Base-by-base conservation (phyloP, 1,140 invertebrate species). In the Drosophila sturtevanti region DNA sequence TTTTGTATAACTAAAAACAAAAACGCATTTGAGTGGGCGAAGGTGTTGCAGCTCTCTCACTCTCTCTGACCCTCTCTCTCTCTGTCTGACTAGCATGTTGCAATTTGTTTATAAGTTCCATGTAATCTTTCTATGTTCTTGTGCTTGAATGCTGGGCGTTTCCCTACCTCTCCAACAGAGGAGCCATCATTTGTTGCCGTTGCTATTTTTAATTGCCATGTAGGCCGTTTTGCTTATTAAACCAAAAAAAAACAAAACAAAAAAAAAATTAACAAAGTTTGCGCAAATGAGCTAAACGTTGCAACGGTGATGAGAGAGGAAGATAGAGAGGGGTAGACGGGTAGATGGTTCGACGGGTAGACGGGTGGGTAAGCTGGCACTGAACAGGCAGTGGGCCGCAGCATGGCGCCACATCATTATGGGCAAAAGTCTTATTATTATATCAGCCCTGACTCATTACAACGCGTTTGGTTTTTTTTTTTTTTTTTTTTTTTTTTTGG, bases 161-260 rank as follows among this genome's bases (percentile, higher is more conserved):
- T 10, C 27, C 54, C 54, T 56, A 31, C 16, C 18, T 54, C 18
- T 35, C 52, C 37, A 18, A 48, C 2, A 16, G 41, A 48, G 16
- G 41, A 48, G 41, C 16, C 58, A 35, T 60, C 41, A 16, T 21
- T 27, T 41, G 21, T 48, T n/a, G 18, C 38, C 14, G 11, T 74
- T 48, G 52, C 41, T 22, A 64, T 21, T 58, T 85, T 86, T 86
- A 86, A 89, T 87, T 87, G 69, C 63, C 79, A 77, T 82, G 84
- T 87, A 87, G 84, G 84, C 76, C 72, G 82, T 77, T 86, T 87
- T 69, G 82, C 78, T 74, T 87, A 86, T 86, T 86, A 86, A 81
- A 52, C 68, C 66, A 69, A 67, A 51, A 11, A 51, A 2, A 18
- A 31, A 31, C n/a, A n/a, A 31, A 6, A 31, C 6, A 31, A 6